phyloP scores from a whole-genome alignment of 2,888 invertebrate genomes.

The Arge pagana region DNA sequence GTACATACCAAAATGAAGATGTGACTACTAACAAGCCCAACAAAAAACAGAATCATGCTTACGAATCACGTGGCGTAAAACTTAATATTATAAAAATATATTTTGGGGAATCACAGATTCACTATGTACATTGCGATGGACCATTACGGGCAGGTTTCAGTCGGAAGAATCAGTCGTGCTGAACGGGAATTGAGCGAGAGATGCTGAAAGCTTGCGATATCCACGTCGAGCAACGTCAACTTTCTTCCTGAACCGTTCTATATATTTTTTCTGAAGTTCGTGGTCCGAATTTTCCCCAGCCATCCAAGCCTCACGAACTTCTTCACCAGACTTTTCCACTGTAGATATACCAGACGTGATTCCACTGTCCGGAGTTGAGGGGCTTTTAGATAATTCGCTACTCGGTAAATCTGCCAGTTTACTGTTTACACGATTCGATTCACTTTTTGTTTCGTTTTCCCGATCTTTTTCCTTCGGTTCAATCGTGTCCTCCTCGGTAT shows the following conservation, averaged over 20 bases:
- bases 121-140: conserved; percentile 46
- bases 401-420: conserved; percentile 37
- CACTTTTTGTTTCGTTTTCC: conserved; percentile 29
- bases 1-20: no score
- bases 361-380: conserved; percentile 52
- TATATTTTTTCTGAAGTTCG: conserved; percentile 39
- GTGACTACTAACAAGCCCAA: conserved; percentile 22
- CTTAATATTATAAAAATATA: conserved; percentile 52
- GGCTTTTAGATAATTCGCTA: conserved; percentile 38
- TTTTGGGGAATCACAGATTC: conserved; percentile 50
- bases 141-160: conserved; percentile 31
- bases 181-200: conserved; percentile 30
- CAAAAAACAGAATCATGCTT: conserved; percentile 31
- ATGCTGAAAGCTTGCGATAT: conserved; percentile 40
- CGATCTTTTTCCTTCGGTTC: conserved; percentile 30
- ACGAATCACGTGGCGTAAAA: conserved; percentile 32
- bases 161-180: conserved; percentile 48
- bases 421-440: conserved; percentile 5
- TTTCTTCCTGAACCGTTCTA: conserved; percentile 47
- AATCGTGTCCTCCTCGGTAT: conserved; percentile 24
- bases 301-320: conserved; percentile 29
- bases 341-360: conserved; percentile 52
- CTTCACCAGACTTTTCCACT: conserved; percentile 39
- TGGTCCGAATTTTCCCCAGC: conserved; percentile 45
- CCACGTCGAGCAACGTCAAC: conserved; percentile 46